Conservation (phyloP, 2,888 invertebrate genomes). For the Zootermopsis nevadensis region DNA sequence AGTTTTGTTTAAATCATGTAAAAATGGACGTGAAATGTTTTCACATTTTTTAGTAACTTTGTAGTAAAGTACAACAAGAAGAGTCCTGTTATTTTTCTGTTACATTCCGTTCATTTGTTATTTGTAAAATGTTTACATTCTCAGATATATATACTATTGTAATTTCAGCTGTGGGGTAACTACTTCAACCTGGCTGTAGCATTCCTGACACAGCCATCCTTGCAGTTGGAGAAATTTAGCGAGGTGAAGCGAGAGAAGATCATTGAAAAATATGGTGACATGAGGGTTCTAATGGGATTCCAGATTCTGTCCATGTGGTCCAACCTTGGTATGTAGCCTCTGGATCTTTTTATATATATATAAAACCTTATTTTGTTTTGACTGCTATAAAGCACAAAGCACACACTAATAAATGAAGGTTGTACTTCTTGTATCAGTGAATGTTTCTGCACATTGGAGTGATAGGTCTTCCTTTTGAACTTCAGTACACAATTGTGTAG, state of each 20-base stretch:
- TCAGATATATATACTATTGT: neutral
- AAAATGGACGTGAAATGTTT: too few relatives aligned
- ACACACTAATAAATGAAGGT: too few relatives aligned
- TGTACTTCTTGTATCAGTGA: too few relatives aligned
- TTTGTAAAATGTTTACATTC: neutral
- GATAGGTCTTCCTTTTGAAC: too few relatives aligned
- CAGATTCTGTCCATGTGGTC: slow-evolving; percentile 94
- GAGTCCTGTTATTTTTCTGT: too few relatives aligned
- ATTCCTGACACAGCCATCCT: slow-evolving; percentile 82
- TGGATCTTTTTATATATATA: too few relatives aligned
- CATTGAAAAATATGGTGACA: slow-evolving; percentile 84
- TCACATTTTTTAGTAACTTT: too few relatives aligned
- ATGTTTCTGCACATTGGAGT: too few relatives aligned
- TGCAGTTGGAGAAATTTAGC: slow-evolving; percentile 86
- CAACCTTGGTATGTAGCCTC: slow-evolving; percentile 73
- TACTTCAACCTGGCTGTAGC: slow-evolving; percentile 85
- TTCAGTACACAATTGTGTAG: too few relatives aligned
- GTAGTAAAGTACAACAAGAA: neutral
- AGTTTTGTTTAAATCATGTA: too few relatives aligned
- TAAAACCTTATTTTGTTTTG: too few relatives aligned
- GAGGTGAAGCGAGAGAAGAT: slow-evolving; percentile 82
- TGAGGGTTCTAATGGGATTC: slow-evolving; percentile 93
- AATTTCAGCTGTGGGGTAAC: slow-evolving; percentile 74
- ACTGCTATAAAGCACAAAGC: too few relatives aligned
- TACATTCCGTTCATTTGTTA: neutral